Conservation (phyloP, 1,140 invertebrate genomes). For the Nasonia vitripennis region DNA sequence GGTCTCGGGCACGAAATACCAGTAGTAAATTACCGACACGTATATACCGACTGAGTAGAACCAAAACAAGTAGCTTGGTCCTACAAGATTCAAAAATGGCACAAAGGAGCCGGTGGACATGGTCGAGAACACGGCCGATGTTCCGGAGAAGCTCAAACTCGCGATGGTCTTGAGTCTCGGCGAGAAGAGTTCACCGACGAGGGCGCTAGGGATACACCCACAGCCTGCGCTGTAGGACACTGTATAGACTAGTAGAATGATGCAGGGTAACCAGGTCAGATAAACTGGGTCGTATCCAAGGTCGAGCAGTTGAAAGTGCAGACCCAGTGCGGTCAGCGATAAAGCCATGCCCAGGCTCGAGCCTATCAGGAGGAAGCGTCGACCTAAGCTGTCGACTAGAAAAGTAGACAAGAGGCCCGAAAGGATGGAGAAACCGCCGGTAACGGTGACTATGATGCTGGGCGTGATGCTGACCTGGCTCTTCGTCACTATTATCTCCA, state of each 20-base stretch:
- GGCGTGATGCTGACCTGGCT: conserved; percentile 61
- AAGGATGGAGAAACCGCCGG: conserved; percentile 63
- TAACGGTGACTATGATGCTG: conserved; percentile 64
- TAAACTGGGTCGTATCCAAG: conserved; percentile 55
- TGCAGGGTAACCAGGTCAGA: conserved; percentile 70
- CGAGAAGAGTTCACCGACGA: conserved; percentile 71
- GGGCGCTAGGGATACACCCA: conserved; percentile 67
- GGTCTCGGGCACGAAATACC: conserved; percentile 79
- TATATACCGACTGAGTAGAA: conserved; percentile 74
- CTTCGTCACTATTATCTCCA: conserved; percentile 69
- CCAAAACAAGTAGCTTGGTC: conserved; percentile 74
- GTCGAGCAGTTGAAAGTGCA: conserved; percentile 71
- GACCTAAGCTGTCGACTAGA: conserved; percentile 68
- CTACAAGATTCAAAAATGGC: conserved; percentile 68
- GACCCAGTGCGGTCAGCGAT: conserved; percentile 67
- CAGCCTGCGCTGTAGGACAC: conserved; percentile 66
- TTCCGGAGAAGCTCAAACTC: conserved; percentile 72
- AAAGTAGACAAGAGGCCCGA: conserved; percentile 62
- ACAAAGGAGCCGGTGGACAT: conserved; percentile 77
- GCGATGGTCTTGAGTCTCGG: conserved; percentile 70
- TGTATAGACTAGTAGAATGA: conserved; percentile 62
- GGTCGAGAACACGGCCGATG: conserved; percentile 76
- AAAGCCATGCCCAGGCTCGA: conserved; percentile 63
- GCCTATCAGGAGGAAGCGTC: conserved; percentile 63
- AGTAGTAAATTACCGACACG: conserved; percentile 75